These are phyloP conservation scores for Rotaria socialis DNA, from an alignment of 2,888 invertebrate genomes.

Conservation along the genomic window DNA sequence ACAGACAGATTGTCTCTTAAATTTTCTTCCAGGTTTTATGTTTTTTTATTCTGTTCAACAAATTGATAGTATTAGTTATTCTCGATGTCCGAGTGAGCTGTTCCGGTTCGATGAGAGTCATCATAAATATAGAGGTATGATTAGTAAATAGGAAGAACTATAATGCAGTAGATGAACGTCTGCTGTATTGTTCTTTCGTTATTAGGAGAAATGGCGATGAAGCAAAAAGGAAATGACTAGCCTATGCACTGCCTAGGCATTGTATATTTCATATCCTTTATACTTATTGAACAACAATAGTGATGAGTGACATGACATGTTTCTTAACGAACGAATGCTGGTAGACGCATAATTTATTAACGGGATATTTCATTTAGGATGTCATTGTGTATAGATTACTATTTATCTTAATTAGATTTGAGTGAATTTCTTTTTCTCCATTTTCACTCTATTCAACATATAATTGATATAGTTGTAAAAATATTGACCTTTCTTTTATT, in stretches of 20 bases:
- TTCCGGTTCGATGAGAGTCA: neutral
- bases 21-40: neutral
- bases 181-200: neutral
- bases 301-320: neutral
- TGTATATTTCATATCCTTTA: neutral
- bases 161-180: neutral
- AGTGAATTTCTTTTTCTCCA: no score
- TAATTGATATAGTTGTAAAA: no score
- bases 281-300: neutral
- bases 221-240: constrained; percentile 13
- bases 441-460: no score
- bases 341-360: neutral
- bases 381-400: no score
- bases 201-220: neutral
- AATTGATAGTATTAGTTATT: constrained; percentile 6
- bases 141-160: constrained; percentile 1
- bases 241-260: neutral
- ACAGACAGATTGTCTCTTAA: neutral
- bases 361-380: no score
- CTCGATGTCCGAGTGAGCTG: neutral
- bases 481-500: no score
- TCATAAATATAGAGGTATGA: neutral
- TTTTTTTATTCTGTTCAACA: neutral
- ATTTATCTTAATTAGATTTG: no score
- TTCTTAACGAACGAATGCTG: neutral